Percentiles rank a stretch among this genome's conserved stretches.
phyloP scores from a whole-genome alignment of 2,888 invertebrate genomes.

The Acanthopleura granulata region DNA sequence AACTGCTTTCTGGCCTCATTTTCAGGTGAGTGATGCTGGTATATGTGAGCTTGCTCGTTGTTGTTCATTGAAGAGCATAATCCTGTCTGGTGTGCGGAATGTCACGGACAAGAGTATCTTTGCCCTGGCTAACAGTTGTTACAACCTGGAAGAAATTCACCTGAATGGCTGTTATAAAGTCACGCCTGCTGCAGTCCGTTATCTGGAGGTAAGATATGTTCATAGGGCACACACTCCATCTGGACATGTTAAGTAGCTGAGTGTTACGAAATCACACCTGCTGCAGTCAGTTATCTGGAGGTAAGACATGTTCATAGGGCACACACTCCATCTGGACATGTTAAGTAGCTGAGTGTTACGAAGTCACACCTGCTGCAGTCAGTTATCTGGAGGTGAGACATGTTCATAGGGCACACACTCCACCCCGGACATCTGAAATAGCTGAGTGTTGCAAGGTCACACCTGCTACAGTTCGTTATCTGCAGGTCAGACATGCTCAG shows the following conservation, averaged over 20 bases:
- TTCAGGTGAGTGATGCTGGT: slow-evolving; percentile 61
- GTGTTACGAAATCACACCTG: slow-evolving; percentile 55
- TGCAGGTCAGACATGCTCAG: too few relatives aligned
- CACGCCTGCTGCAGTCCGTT: slow-evolving; percentile 55
- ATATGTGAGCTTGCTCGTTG: slow-evolving; percentile 54
- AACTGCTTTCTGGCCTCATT: background rate
- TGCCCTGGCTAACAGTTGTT: slow-evolving; percentile 62
- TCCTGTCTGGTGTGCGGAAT: slow-evolving; percentile 59
- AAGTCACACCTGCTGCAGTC: slow-evolving; percentile 55
- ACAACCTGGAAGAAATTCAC: slow-evolving; percentile 60
- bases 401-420: too few relatives aligned
- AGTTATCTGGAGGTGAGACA: slow-evolving; percentile 55
- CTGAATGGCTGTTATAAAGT: slow-evolving; percentile 62
- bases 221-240: too few relatives aligned
- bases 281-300: slow-evolving; percentile 56
- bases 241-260: too few relatives aligned
- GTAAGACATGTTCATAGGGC: slow-evolving; percentile 36
- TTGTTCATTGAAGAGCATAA: slow-evolving; percentile 49
- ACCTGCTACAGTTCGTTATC: too few relatives aligned
- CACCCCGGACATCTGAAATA: too few relatives aligned
- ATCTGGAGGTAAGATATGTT: slow-evolving; percentile 49
- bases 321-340: too few relatives aligned
- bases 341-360: slow-evolving; percentile 36
- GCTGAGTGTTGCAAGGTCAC: too few relatives aligned
- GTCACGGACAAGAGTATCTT: slow-evolving; percentile 64